phyloP scores from a whole-genome alignment of 2,888 invertebrate genomes.

The Ophraella communa region DNA sequence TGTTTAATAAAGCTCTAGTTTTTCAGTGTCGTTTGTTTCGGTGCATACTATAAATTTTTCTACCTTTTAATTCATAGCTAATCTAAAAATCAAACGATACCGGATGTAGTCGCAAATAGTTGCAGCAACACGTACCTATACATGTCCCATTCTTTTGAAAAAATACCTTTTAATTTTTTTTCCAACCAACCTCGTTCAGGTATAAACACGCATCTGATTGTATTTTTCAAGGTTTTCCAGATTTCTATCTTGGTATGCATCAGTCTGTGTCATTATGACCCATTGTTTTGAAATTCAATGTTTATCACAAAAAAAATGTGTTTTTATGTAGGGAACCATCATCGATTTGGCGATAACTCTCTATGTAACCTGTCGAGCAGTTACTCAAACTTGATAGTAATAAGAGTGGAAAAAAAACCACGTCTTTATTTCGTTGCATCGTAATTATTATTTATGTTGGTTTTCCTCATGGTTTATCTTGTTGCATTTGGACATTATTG shows the following conservation, averaged over 20 bases:
- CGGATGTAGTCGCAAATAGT: no score
- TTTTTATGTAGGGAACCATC: slow-evolving; percentile 27
- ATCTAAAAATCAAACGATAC: no score
- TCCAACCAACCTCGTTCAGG: slow-evolving; percentile 25
- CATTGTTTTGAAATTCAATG: slow-evolving; percentile 50
- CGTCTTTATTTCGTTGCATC: slow-evolving; percentile 5
- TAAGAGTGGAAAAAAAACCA: neutral
- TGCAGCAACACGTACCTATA: no score
- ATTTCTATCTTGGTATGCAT: slow-evolving; percentile 48
- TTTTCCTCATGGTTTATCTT: slow-evolving; percentile 2
- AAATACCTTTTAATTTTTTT: slow-evolving; percentile 26
- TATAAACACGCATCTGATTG: slow-evolving; percentile 33
- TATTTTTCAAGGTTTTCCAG: slow-evolving; percentile 37
- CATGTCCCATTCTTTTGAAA: slow-evolving; percentile 9
- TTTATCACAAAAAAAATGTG: slow-evolving; percentile 45
- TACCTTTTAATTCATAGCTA: no score
- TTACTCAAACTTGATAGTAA: slow-evolving; percentile 24
- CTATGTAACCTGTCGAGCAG: slow-evolving; percentile 22
- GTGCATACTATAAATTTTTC: no score
- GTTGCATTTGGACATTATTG: neutral
- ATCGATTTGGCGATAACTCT: slow-evolving; percentile 27
- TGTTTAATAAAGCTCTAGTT: no score
- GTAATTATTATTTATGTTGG: neutral
- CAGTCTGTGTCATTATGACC: slow-evolving; percentile 53
- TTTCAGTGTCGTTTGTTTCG: no score